phyloP scores from a whole-genome alignment of 2,113 vertebrate genomes.

The Orycteropus afer region DNA sequence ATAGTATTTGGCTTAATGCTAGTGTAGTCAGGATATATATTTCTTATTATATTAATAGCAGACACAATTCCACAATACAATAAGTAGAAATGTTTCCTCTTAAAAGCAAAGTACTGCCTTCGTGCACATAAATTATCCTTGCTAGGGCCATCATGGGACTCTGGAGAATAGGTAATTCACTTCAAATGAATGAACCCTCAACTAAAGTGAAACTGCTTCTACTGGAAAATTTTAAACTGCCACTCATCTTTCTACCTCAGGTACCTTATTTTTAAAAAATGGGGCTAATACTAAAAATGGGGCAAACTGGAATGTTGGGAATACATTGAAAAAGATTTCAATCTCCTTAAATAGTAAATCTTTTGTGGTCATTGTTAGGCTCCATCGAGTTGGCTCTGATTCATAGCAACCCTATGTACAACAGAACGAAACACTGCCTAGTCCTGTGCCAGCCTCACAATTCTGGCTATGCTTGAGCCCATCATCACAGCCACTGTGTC shows the following conservation, averaged over 20 bases:
- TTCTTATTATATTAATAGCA: constrained; percentile 77
- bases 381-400: too few species aligned
- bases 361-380: too few species aligned
- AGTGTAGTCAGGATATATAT: constrained; percentile 63
- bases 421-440: too few species aligned
- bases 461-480: too few species aligned
- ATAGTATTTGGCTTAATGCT: constrained; percentile 67
- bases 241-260: constrained; percentile 42
- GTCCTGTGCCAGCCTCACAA: too few species aligned
- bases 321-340: neutral
- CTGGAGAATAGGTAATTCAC: constrained; percentile 60
- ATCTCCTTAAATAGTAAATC: constrained; percentile 22
- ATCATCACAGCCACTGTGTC: too few species aligned
- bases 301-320: neutral
- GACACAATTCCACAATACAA: constrained; percentile 69
- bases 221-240: neutral
- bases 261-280: constrained; percentile 44
- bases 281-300: neutral
- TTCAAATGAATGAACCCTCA: constrained; percentile 49
- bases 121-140: constrained; percentile 75
- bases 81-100: constrained; percentile 75
- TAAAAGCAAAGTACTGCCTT: constrained; percentile 68
- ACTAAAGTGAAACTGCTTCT: neutral
- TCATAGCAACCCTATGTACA: too few species aligned
- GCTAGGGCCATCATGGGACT: constrained; percentile 14